Evolutionary conservation across 2,888 invertebrate genomes (phyloP), one percentile per base, ranked within the genome.

Genomic region (Pteria penguin): DNA sequence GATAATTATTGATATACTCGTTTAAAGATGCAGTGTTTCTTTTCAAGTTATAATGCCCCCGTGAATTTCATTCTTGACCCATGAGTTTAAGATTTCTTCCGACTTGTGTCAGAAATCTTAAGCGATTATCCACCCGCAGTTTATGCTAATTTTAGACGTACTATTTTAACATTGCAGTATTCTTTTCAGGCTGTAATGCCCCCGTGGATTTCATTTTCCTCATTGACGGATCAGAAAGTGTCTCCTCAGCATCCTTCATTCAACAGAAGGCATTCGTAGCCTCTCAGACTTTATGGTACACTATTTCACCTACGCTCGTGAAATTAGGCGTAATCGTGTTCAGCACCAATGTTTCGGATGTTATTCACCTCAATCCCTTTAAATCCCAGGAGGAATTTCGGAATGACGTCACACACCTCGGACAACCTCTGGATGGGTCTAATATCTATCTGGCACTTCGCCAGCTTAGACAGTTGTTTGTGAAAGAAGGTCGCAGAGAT

Each of bases 191-290:
- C n/a, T 73, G 73, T 55, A 54, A 33, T 18, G 54, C 67, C 32
- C 52, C 24, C 8, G 36, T 67, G 11, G 73, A 73, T 52, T 22
- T 73, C 18, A 18, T 73, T 0, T 73, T 73, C 29, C 26, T 73
- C 1, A 24, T 73, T n/a, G 73, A 73, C 33, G 73, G 73, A 11
- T 73, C 73, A 29, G 31, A 29, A 18, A 36, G 29, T 26, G 55
- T 73, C 3, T 61, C 73, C 8, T 18, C 73, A 18, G 36, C 61
- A 5, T 65, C 65, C 5, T 73, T 73, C 36, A 67, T 73, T 0
- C 67, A 67, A 24, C 31, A 73, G 58, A 67, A 60, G 3, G 45
- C 67, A 18, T 73, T 73, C 26, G 33, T 68, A 1, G 67, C 61
- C 24, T 60, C 73, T 14, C 54, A 61, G 45, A 36, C 73, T 5